Evolutionary conservation across 1,140 invertebrate genomes (phyloP), one percentile per base, ranked within the genome.

Genomic region (Philaenus spumarius): DNA sequence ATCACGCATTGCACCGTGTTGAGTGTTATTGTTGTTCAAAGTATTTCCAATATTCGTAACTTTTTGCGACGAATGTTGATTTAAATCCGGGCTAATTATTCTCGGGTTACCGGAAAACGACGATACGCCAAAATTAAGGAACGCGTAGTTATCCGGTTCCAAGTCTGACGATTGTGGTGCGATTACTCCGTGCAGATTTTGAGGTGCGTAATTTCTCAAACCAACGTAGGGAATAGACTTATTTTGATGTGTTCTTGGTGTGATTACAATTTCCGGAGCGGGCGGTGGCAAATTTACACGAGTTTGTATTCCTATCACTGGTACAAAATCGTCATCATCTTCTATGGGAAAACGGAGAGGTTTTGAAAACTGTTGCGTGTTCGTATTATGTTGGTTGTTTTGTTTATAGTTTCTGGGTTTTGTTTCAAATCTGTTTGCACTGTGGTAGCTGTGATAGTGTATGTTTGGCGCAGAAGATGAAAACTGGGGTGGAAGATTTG

Each of bases 231-330:
- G 26, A 30, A 4, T 30, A 4, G 26, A 30, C 3, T 30, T 30
- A 9, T 30, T 30, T 30, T 30, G 26, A 30, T 4, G 9, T 30
- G 26, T 3, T 30, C 50, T 53, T 11, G 50, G 50, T 2, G 50
- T 53, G 12, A 53, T 53, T n/a, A 53, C 12, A 9, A 53, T 12
- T 11, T 39, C 50, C 22, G 50, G 50, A 5, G 50, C 15, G 19
- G 50, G 50, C 7, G 35, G 35, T 22, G 50, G 50, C 37, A 53
- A 35, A 20, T 53, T 53, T 19, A 53, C 50, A 19, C 50, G 30
- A 37, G 35, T 3, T 26, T 34, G 30, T 53, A 22, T 22, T 26
- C 50, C 50, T 22, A 39, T 9, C 11, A 53, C 23, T 2, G 50
- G 50, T 2, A 53, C 30, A 53, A 53, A 53, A 7, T 53, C 50